A percentile compares a stretch with the other conserved stretches of the same genome.
Evolutionary conservation across 1,140 invertebrate species (phyloP).

Genomic region (Microplitis mediator): DNA sequence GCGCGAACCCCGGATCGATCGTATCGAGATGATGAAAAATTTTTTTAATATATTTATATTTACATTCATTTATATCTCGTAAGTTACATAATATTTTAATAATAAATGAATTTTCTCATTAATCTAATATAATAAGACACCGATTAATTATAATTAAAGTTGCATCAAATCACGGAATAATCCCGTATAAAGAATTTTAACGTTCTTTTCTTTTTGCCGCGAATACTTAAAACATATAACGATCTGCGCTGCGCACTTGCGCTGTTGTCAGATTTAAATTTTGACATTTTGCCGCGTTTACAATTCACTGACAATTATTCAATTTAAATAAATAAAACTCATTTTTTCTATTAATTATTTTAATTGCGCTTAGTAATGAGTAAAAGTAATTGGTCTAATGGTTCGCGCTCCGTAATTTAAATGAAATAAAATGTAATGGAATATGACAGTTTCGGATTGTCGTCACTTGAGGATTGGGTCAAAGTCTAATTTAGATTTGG

Average conservation of each 20-base stretch:
- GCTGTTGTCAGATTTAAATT: slow-evolving; percentile 27
- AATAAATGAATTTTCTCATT: background rate
- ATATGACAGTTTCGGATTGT: background rate
- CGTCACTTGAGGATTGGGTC: background rate
- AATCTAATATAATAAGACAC: background rate
- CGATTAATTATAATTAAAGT: background rate
- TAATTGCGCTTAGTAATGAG: too few relatives aligned
- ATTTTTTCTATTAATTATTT: too few relatives aligned
- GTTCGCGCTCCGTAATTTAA: too few relatives aligned
- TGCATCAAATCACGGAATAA: slow-evolving; percentile 19
- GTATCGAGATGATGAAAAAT: slow-evolving; percentile 21
- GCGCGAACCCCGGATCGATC: slow-evolving; percentile 35
- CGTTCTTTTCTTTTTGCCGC: slow-evolving; percentile 42
- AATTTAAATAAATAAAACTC: too few relatives aligned
- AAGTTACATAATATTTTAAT: slow-evolving; percentile 19
- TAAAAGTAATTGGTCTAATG: too few relatives aligned
- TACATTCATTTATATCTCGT: background rate
- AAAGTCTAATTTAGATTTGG: slow-evolving; percentile 22
- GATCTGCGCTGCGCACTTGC: slow-evolving; percentile 36
- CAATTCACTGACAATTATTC: background rate
- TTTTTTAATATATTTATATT: slow-evolving; percentile 33
- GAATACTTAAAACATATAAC: slow-evolving; percentile 39
- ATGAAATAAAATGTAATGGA: background rate
- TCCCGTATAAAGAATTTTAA: slow-evolving; percentile 22
- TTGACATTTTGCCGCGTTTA: background rate